Conservation (phyloP, 2,888 invertebrate species). For the Tineola bisselliella region DNA sequence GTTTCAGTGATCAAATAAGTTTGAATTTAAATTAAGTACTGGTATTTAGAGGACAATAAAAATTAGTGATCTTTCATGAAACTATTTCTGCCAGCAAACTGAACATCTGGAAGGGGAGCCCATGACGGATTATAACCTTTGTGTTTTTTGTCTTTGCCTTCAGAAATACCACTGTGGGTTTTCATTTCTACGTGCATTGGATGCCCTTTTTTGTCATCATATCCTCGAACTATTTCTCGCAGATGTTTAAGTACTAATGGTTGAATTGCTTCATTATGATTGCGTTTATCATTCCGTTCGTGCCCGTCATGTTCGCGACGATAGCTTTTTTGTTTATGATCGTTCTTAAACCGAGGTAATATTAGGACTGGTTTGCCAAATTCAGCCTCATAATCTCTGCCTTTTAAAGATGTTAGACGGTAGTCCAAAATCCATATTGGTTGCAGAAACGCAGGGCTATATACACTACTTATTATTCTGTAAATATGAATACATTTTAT, state of each 20-base stretch:
- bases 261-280: background rate
- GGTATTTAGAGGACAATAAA: background rate
- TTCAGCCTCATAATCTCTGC: constrained; percentile 45
- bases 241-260: background rate
- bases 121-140: constrained; percentile 7
- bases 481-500: constrained; percentile 12
- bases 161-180: background rate
- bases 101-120: background rate
- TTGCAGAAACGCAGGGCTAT: constrained; percentile 45
- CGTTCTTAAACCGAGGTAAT: constrained; percentile 27
- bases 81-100: constrained; percentile 8
- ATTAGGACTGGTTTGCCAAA: constrained; percentile 50
- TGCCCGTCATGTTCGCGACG: background rate
- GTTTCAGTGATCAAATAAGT: no score
- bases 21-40: no score
- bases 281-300: background rate
- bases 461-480: constrained; percentile 43
- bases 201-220: background rate
- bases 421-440: constrained; percentile 49
- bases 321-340: background rate
- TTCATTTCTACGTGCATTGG: background rate
- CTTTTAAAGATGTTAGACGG: constrained; percentile 47
- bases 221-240: background rate
- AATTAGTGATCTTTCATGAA: background rate
- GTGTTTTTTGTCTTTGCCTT: background rate